phyloP scores from a whole-genome alignment of 2,113 vertebrate species.

The Axis porcinus region DNA sequence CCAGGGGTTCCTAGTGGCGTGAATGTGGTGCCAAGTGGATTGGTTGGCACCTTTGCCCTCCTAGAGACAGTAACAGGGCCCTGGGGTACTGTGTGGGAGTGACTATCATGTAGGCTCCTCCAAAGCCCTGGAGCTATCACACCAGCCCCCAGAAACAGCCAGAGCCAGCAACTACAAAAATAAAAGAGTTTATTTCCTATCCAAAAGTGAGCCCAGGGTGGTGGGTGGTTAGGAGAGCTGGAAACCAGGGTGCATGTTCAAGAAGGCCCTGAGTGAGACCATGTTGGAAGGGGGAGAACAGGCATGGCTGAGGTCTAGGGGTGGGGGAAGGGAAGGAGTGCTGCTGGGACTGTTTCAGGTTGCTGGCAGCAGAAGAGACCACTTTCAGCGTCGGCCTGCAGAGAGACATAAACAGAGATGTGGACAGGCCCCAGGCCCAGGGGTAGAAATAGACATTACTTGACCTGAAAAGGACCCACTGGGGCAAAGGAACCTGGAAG shows the following conservation, averaged over 20 bases:
- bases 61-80: conserved; percentile 60
- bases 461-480: neutral
- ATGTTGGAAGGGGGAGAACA: neutral
- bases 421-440: neutral
- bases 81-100: conserved; percentile 17
- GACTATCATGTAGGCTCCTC: conserved; percentile 8
- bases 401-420: conserved; percentile 45
- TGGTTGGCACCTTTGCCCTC: conserved; percentile 56
- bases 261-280: conserved; percentile 39
- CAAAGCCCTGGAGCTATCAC: conserved; percentile 26
- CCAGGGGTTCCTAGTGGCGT: conserved; percentile 32
- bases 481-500: neutral
- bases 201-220: conserved; percentile 53
- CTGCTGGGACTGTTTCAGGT: conserved; percentile 3
- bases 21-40: conserved; percentile 53
- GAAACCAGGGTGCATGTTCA: neutral
- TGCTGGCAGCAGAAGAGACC: conserved; percentile 56
- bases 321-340: neutral
- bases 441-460: neutral
- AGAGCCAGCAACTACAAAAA: conserved; percentile 64
- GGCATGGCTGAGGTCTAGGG: neutral
- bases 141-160: conserved; percentile 44
- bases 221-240: neutral
- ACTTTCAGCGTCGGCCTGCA: conserved; percentile 47
- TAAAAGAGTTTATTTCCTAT: conserved; percentile 75